Percentiles rank a stretch among this genome's conserved stretches.
phyloP scores from a whole-genome alignment of 1,140 invertebrate species.

The Ditylenchus dipsaci region DNA sequence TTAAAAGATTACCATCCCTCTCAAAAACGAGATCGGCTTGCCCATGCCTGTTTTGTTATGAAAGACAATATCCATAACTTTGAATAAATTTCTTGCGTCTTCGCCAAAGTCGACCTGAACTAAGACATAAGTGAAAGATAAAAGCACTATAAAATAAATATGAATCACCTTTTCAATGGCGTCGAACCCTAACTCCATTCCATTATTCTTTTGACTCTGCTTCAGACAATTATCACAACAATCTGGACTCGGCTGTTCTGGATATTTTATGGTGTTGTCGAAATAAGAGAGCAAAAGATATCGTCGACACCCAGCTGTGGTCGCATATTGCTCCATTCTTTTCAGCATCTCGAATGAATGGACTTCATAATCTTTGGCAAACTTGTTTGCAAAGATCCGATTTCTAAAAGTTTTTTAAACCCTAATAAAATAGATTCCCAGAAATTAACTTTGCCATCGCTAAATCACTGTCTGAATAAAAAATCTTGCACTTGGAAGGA shows the following conservation, averaged over 20 bases:
- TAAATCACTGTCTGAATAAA: constrained; percentile 15
- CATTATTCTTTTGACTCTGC: constrained; percentile 1
- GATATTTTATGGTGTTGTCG: constrained; percentile 18
- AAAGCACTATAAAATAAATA: background rate
- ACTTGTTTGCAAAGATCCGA: background rate
- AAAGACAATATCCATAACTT: constrained; percentile 16
- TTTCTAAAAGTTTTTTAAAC: too few species aligned
- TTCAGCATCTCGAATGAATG: background rate
- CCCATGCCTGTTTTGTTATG: constrained; percentile 13
- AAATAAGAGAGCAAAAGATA: background rate
- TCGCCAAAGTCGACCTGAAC: constrained; percentile 13
- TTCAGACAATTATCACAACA: constrained; percentile 33
- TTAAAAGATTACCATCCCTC: constrained; percentile 17
- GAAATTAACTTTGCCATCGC: background rate
- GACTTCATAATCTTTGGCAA: background rate
- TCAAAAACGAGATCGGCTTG: constrained; percentile 26
- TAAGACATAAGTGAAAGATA: background rate
- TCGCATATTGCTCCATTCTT: background rate
- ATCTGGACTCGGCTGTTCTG: constrained; percentile 16
- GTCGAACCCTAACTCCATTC: background rate
- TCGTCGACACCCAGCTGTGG: background rate
- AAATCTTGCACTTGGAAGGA: constrained; percentile 22
- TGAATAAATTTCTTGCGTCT: constrained; percentile 15
- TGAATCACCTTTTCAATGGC: background rate
- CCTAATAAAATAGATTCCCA: too few species aligned